Percentiles rank a stretch among this genome's conserved stretches.
Conservation (phyloP, 1,140 invertebrate species). For the Bradysia coprophila region DNA sequence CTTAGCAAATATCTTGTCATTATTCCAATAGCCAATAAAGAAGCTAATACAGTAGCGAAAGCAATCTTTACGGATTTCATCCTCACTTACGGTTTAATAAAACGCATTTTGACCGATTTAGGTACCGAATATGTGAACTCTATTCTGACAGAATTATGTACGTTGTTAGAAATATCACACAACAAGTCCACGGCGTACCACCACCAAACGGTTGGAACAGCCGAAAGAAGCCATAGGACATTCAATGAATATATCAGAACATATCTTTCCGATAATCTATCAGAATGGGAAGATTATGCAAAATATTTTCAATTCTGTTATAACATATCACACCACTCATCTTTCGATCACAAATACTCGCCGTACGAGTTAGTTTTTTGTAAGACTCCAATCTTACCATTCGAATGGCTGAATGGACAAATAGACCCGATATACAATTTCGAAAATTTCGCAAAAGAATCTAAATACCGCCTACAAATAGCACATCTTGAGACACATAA, state of each 20-base stretch:
- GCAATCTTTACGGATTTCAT: constrained; percentile 5
- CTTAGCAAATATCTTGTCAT: constrained; percentile 4
- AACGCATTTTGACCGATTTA: constrained; percentile 1
- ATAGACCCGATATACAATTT: constrained; percentile 7
- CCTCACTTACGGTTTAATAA: constrained; percentile 3
- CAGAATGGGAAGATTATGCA: constrained; percentile 7
- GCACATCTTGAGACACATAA: not conserved
- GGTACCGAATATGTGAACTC: not conserved
- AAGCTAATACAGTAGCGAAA: constrained; percentile 5
- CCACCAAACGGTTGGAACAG: too few species aligned
- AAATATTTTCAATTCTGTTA: constrained; percentile 9
- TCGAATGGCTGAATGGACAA: not conserved
- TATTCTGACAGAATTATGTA: not conserved
- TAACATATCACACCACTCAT: constrained; percentile 6
- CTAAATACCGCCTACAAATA: constrained; percentile 5
- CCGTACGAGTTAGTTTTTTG: constrained; percentile 9
- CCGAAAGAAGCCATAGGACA: too few species aligned
- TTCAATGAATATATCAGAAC: constrained; percentile 3
- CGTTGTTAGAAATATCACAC: not conserved
- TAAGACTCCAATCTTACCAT: constrained; percentile 3
- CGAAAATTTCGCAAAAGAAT: constrained; percentile 5
- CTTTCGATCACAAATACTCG: constrained; percentile 5
- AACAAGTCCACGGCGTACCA: constrained; percentile 8
- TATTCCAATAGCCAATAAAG: constrained; percentile 4
- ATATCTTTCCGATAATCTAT: too few species aligned